These are phyloP conservation scores for Pachypanchax playfairii DNA, from an alignment of 2,113 vertebrate species.

Conservation along the genomic window DNA sequence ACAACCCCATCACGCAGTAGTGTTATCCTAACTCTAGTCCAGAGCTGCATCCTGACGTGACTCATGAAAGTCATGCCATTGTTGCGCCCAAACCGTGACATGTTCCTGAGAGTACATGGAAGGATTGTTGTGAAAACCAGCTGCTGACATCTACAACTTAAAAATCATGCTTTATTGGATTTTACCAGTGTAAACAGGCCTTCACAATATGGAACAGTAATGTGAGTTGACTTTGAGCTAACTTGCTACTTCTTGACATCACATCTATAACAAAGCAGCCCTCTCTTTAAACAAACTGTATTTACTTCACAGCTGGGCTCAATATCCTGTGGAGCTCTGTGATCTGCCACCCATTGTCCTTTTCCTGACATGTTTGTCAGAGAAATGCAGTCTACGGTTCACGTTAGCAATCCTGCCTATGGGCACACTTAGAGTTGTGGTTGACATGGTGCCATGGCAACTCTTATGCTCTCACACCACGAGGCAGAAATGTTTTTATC, in stretches of 20 bases:
- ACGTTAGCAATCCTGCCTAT: conserved; percentile 80
- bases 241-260: conserved; percentile 26
- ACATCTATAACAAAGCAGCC: conserved; percentile 12
- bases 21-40: no score
- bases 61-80: no score
- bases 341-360: conserved; percentile 35
- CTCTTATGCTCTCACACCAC: conserved; percentile 79
- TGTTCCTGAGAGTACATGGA: no score
- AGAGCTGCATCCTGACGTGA: no score
- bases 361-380: conserved; percentile 47
- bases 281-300: conserved; percentile 41
- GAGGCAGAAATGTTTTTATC: conserved; percentile 89
- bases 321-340: conserved; percentile 62
- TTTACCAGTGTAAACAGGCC: not conserved
- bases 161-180: conserved; percentile 16
- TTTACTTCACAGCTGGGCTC: conserved; percentile 65
- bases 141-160: no score
- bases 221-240: conserved; percentile 9
- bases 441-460: conserved; percentile 89
- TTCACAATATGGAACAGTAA: not conserved
- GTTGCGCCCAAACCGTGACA: no score
- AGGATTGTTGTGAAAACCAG: no score
- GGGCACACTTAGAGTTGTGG: conserved; percentile 84
- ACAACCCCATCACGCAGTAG: no score
- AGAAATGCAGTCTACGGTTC: conserved; percentile 79